Base-by-base conservation (phyloP, 30 jellyfish, hydroid and myxozoan genomes). In the Cassiopea xamachana region DNA sequence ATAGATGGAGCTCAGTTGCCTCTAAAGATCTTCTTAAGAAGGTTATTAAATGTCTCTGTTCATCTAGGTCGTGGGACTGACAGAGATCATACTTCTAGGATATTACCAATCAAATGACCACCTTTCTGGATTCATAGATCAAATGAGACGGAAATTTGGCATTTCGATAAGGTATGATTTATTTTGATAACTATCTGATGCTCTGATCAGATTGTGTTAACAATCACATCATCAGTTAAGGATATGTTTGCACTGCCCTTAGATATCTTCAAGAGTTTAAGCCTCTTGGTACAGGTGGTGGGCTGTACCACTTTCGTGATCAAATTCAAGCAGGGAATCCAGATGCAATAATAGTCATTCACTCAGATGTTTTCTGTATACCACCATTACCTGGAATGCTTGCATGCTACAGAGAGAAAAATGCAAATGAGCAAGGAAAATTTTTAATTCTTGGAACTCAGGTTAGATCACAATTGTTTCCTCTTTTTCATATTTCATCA, bases 281-380 rank as follows among this genome's bases (percentile, higher is more conserved):
- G 55, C 99, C 99, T 2, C 93, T 95, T 58, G 99, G 99, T 17
- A 95, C 99, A 17, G 99, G 98, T 15, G 99, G 99, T 73, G 99
- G 99, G 2, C 74, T 95, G 73, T 95, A 95, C 73, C 98, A 91
- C 69, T 95, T 95, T 86, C 92, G 99, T 18, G 99, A 95, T 84
- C 99, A 95, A 83, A 92, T 95, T 46, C 88, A 91, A 61, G 97
- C 87, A 7, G 96, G 94, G 13, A 76, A 88, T 46, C 83, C 89
- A 17, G 96, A 96, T 0, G 98, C 98, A 16, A 88, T 95, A 17
- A 80, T 95, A 75, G 99, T 95, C 75, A 90, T 95, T 15, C 99
- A 95, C 76, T 97, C 99, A 1, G 99, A 95, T 87, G 91, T 95
- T 9, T 95, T 95, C 75, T 95, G 99, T 80, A 87, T 90, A 7